phyloP scores from a whole-genome alignment of 2,888 invertebrate species.

The Amorpha juglandis region DNA sequence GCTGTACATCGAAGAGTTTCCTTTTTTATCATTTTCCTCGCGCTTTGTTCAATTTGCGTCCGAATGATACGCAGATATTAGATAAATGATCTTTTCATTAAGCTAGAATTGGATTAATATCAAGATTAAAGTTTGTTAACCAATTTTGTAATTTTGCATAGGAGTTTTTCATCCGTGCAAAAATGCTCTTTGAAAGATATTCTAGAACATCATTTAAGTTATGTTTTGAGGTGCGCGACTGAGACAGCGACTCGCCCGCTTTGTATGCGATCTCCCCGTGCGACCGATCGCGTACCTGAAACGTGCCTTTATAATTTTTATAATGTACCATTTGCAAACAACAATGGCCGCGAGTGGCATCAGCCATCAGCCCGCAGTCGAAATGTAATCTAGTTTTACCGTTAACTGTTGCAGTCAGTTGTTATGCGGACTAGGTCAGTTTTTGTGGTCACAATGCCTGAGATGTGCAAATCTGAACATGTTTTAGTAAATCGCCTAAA shows the following conservation, averaged over 20 bases:
- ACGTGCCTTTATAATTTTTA: too few species aligned
- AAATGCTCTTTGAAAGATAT: too few species aligned
- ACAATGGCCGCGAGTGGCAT: conserved; percentile 64
- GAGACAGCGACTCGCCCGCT: too few species aligned
- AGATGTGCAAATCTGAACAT: conserved; percentile 21
- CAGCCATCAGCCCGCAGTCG: conserved; percentile 41
- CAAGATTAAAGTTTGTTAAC: too few species aligned
- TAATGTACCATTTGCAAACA: conserved; percentile 48
- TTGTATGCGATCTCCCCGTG: too few species aligned
- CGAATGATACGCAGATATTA: neutral
- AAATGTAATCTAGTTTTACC: conserved; percentile 76
- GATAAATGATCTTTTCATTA: too few species aligned
- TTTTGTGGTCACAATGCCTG: conserved; percentile 58
- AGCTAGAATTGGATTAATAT: too few species aligned
- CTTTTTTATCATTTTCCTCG: neutral
- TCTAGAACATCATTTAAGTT: too few species aligned
- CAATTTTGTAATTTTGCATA: too few species aligned
- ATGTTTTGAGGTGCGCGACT: too few species aligned
- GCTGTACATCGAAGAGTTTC: neutral
- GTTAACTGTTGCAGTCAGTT: conserved; percentile 78
- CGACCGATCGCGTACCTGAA: too few species aligned
- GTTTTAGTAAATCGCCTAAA: neutral
- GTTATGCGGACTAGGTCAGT: conserved; percentile 80
- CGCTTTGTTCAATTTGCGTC: neutral
- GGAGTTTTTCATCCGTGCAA: too few species aligned